Conservation (phyloP, 2,888 invertebrate species). For the Eledona agricola region DNA sequence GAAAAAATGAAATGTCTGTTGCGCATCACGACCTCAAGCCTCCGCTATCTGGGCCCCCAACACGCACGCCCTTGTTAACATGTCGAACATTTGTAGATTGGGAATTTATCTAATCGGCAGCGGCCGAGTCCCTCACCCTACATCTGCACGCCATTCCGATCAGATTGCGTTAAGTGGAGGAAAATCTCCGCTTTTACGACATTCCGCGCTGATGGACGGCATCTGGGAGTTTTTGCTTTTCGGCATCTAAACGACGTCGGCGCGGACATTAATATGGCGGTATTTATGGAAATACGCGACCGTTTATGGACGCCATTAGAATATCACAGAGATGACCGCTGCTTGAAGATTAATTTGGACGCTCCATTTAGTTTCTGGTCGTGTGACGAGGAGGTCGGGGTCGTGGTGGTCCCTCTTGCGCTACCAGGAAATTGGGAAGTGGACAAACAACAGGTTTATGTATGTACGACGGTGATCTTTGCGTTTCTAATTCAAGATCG, state of each 20-base stretch:
- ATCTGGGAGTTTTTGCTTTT: constrained; percentile 16
- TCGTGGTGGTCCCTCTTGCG: no score
- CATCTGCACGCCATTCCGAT: constrained; percentile 46
- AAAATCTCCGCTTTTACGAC: constrained; percentile 39
- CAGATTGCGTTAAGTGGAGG: constrained; percentile 46
- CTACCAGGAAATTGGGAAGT: no score
- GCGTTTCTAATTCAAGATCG: no score
- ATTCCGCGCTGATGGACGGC: constrained; percentile 14
- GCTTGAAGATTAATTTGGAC: no score
- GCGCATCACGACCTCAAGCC: constrained; percentile 20
- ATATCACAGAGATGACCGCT: no score
- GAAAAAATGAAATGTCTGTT: constrained; percentile 37
- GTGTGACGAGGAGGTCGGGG: no score
- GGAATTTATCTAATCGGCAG: constrained; percentile 18
- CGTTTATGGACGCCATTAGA: constrained; percentile 7
- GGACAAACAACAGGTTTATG: no score
- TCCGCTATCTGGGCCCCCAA: constrained; percentile 9
- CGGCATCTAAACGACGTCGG: constrained; percentile 14
- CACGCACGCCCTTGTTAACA: constrained; percentile 28
- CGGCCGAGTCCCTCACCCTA: constrained; percentile 5
- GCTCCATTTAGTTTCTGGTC: no score
- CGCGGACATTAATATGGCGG: constrained; percentile 15
- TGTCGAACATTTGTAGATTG: constrained; percentile 21
- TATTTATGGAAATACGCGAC: constrained; percentile 11
- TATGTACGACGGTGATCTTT: no score